A percentile compares a stretch with the other conserved stretches of the same genome.
Conservation (phyloP, 1,140 invertebrate species). For the Pseudomyrmex sp. region DNA sequence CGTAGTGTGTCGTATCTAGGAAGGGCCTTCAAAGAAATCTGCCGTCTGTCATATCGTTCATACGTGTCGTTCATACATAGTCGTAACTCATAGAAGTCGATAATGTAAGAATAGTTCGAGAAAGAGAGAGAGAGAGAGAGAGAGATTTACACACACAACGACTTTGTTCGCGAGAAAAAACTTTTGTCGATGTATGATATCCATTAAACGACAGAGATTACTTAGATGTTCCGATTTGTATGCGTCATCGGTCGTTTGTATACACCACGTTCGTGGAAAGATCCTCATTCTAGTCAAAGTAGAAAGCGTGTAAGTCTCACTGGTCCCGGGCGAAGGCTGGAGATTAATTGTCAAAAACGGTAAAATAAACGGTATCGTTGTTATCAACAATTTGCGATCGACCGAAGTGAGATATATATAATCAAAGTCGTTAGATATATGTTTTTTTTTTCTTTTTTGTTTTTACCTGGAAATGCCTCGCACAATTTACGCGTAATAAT, state of each 20-base stretch:
- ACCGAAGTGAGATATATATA: conserved; percentile 21
- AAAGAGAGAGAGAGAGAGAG: too few relatives aligned
- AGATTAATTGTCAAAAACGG: conserved; percentile 37
- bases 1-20: not conserved
- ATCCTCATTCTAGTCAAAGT: conserved; percentile 50
- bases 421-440: conserved; percentile 6
- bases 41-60: not conserved
- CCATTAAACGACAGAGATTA: conserved; percentile 24
- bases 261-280: conserved; percentile 5
- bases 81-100: conserved; percentile 47
- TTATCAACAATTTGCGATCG: not conserved
- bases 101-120: conserved; percentile 29
- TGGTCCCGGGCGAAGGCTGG: conserved; percentile 58
- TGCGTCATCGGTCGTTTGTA: conserved; percentile 6
- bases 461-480: conserved; percentile 30
- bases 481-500: conserved; percentile 35
- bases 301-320: conserved; percentile 51
- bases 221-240: conserved; percentile 1
- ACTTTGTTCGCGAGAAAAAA: too few relatives aligned
- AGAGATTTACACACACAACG: conserved; percentile 6
- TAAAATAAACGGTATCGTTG: conserved; percentile 59
- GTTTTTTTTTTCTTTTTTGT: not conserved
- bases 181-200: too few relatives aligned
- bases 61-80: conserved; percentile 2
- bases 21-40: conserved; percentile 39